These are phyloP conservation scores for Erinaceus europaeus DNA, from an alignment of 2,113 vertebrate genomes.

Conservation along the genomic window DNA sequence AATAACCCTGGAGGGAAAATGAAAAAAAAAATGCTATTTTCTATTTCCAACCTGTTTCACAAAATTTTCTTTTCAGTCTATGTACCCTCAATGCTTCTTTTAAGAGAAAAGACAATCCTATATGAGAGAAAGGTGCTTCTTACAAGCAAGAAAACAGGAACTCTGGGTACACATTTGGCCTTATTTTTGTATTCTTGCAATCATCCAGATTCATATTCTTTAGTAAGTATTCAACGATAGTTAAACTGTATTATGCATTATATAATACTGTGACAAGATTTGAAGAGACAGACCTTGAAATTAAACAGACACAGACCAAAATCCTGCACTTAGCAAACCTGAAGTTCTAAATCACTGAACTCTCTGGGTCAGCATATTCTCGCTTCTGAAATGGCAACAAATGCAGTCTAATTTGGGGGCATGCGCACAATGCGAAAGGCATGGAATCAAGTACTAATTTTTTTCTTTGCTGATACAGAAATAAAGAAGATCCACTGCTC, in stretches of 20 bases:
- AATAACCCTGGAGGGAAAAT: no score
- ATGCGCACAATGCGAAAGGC: background rate
- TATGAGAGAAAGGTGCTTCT: background rate
- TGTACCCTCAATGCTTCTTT: background rate
- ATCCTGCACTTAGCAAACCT: background rate
- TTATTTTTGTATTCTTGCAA: background rate
- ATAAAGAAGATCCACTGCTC: background rate
- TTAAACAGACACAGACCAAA: background rate
- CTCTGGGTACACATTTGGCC: background rate
- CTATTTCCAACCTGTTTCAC: background rate
- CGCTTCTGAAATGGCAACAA: background rate
- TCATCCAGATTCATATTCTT: background rate
- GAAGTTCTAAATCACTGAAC: background rate
- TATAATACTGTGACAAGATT: background rate
- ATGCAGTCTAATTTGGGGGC: background rate
- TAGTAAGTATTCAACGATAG: background rate
- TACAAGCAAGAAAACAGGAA: background rate
- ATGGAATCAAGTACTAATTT: background rate
- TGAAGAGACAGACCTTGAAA: background rate
- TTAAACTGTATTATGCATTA: background rate
- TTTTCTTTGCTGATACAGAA: background rate
- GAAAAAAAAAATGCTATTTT: slow-evolving; percentile 26
- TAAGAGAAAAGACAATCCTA: background rate
- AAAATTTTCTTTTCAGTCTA: background rate
- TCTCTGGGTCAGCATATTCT: background rate